These are phyloP conservation scores for Australoheros facetus DNA, from an alignment of 2,797 vertebrate species.

Conservation along the genomic window DNA sequence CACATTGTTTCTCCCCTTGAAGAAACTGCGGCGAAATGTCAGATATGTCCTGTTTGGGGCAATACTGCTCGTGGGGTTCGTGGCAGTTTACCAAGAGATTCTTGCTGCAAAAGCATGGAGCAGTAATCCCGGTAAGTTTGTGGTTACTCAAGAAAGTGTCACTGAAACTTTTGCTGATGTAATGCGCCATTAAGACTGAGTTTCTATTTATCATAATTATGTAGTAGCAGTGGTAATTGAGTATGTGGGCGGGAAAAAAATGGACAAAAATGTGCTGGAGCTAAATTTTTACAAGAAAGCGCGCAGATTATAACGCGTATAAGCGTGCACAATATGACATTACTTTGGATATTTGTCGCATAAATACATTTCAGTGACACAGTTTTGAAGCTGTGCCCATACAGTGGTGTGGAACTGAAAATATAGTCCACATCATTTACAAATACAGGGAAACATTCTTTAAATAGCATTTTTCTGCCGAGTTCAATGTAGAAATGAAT, in stretches of 20 bases:
- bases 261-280: background rate
- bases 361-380: background rate
- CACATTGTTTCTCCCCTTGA: constrained; percentile 64
- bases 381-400: background rate
- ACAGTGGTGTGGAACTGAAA: background rate
- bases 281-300: background rate
- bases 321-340: background rate
- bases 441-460: background rate
- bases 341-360: background rate
- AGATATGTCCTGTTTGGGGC: constrained; percentile 59
- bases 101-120: constrained; percentile 48
- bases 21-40: constrained; percentile 73
- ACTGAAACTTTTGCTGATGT: background rate
- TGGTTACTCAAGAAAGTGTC: constrained; percentile 3
- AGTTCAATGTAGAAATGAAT: background rate
- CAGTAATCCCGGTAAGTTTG: constrained; percentile 57
- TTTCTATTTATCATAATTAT: background rate
- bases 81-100: constrained; percentile 73
- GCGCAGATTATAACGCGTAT: background rate
- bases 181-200: background rate
- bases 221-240: background rate
- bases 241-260: background rate
- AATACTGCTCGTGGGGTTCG: constrained; percentile 60
- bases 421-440: background rate
- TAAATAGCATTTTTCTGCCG: background rate